phyloP scores from a whole-genome alignment of 2,113 vertebrate species.

The Heterochromis multidens region DNA sequence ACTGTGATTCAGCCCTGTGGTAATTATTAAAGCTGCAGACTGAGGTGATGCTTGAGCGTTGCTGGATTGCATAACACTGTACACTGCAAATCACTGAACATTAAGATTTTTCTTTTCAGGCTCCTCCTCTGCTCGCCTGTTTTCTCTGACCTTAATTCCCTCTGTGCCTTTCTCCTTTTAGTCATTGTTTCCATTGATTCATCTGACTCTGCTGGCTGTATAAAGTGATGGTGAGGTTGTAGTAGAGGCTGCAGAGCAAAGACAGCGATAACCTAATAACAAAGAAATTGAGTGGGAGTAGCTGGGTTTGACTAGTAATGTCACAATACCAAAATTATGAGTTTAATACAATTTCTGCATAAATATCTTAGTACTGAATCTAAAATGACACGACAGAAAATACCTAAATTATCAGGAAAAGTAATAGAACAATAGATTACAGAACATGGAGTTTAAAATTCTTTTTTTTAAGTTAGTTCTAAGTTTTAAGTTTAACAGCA shows the following conservation, averaged over 20 bases:
- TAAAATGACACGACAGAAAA: background rate
- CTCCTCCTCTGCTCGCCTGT: background rate
- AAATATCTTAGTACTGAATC: background rate
- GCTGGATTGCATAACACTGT: constrained; percentile 4
- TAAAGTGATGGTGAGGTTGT: background rate
- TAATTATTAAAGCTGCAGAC: background rate
- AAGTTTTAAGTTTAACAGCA: background rate
- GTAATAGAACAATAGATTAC: background rate
- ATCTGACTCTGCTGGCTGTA: background rate
- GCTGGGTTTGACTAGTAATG: constrained; percentile 2
- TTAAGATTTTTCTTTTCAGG: background rate
- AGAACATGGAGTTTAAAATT: background rate
- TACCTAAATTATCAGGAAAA: background rate
- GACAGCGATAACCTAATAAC: constrained; percentile 3
- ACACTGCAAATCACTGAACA: constrained; percentile 2
- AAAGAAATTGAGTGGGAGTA: background rate
- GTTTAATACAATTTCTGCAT: background rate
- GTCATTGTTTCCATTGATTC: constrained; percentile 2
- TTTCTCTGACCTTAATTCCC: constrained; percentile 17
- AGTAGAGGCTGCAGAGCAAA: background rate
- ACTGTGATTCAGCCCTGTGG: background rate
- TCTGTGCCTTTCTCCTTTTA: background rate
- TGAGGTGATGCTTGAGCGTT: background rate
- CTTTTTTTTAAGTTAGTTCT: background rate
- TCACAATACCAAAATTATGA: background rate